Conservation (phyloP, 2,797 vertebrate genomes). For the Anabas testudineus region DNA sequence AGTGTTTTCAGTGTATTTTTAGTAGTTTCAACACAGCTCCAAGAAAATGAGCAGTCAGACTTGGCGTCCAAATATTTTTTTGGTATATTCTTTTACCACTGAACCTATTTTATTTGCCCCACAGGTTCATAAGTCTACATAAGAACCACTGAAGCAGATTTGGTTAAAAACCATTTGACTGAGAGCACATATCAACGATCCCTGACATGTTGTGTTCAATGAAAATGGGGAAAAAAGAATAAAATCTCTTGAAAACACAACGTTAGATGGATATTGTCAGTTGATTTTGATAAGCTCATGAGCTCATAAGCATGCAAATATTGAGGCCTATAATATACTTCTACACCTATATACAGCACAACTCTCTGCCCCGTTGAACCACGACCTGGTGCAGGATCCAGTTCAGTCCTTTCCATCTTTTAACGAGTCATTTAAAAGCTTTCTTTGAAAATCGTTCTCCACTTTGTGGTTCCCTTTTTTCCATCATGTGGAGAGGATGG, state of each 20-base stretch:
- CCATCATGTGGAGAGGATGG: conserved; percentile 24
- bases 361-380: neutral
- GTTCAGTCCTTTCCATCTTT: conserved; percentile 3
- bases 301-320: conserved; percentile 50
- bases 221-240: neutral
- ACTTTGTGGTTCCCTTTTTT: neutral
- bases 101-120: neutral
- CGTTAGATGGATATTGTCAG: conserved; percentile 4
- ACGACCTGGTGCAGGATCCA: neutral
- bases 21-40: too few species aligned
- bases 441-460: neutral
- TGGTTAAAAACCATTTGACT: neutral
- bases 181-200: neutral
- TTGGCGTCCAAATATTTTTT: too few species aligned
- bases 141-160: neutral
- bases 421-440: conserved; percentile 7
- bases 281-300: neutral
- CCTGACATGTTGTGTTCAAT: neutral
- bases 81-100: neutral
- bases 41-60: neutral
- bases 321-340: conserved; percentile 34
- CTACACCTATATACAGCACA: conserved; percentile 48
- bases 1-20: neutral
- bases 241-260: conserved; percentile 4
- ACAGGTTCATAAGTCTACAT: neutral